Percentiles rank a stretch among this genome's conserved stretches.
Conservation (phyloP, 23 tunicate genomes). For the Oikopleura vanhoeffeni region DNA sequence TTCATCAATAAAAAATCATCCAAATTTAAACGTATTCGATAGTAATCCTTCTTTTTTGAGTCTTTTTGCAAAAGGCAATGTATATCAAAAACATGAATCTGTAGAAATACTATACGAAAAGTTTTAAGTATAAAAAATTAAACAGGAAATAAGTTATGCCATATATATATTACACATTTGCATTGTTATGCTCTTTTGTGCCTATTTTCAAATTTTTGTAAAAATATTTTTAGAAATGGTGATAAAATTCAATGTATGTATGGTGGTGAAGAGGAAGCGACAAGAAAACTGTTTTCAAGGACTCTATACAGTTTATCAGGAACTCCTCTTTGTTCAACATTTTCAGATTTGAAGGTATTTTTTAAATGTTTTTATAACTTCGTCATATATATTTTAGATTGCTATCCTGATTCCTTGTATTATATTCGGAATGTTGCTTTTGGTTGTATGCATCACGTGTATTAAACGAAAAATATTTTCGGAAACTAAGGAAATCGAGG, state of each 20-base stretch:
- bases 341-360: background rate
- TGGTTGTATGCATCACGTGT: background rate
- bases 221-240: background rate
- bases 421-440: background rate
- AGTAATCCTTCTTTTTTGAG: no score
- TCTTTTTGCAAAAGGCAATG: no score
- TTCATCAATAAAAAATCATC: no score
- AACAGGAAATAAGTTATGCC: no score
- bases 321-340: background rate
- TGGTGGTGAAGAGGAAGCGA: background rate
- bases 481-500: constrained; percentile 12
- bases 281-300: background rate
- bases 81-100: no score
- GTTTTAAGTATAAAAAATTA: no score
- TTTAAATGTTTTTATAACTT: no score
- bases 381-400: background rate
- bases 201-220: background rate
- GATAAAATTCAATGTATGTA: background rate
- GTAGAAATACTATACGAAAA: no score
- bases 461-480: background rate
- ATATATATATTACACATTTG: no score
- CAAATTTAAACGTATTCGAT: no score
- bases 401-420: background rate
- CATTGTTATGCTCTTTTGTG: background rate
- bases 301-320: background rate